Conservation (phyloP, 2,888 invertebrate species). For the Horisme vitalbata region DNA sequence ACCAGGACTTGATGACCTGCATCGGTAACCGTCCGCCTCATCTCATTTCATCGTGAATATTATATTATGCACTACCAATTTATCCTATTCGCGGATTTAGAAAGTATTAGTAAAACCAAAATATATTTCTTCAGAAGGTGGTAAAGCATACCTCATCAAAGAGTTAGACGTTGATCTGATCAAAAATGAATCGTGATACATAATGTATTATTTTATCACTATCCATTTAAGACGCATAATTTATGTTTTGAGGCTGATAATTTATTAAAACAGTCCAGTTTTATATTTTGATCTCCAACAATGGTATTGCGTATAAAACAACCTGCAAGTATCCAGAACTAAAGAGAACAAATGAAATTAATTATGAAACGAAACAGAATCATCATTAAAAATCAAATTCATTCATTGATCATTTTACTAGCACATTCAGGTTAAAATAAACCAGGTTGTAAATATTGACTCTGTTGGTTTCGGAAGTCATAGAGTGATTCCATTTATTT, state of each 20-base stretch:
- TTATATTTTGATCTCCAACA: constrained; percentile 43
- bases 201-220: constrained; percentile 27
- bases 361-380: background rate
- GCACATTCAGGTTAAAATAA: constrained; percentile 10
- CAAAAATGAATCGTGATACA: constrained; percentile 43
- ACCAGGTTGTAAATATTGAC: constrained; percentile 68
- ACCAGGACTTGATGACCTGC: constrained; percentile 14
- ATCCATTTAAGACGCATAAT: background rate
- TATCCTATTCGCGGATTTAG: constrained; percentile 52
- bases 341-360: too few relatives aligned
- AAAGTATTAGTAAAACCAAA: constrained; percentile 80
- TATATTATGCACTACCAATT: too few relatives aligned
- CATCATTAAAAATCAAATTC: background rate
- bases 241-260: background rate
- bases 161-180: constrained; percentile 49
- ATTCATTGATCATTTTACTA: background rate
- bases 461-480: constrained; percentile 67
- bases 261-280: constrained; percentile 28
- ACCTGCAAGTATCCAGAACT: background rate
- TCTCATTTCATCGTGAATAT: constrained; percentile 29
- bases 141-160: constrained; percentile 46
- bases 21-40: constrained; percentile 43
- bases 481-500: constrained; percentile 80
- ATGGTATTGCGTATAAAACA: background rate
- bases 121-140: constrained; percentile 64